Evolutionary conservation across 2,797 vertebrate genomes (phyloP).

Genomic region (Cephalopachus bancanus): DNA sequence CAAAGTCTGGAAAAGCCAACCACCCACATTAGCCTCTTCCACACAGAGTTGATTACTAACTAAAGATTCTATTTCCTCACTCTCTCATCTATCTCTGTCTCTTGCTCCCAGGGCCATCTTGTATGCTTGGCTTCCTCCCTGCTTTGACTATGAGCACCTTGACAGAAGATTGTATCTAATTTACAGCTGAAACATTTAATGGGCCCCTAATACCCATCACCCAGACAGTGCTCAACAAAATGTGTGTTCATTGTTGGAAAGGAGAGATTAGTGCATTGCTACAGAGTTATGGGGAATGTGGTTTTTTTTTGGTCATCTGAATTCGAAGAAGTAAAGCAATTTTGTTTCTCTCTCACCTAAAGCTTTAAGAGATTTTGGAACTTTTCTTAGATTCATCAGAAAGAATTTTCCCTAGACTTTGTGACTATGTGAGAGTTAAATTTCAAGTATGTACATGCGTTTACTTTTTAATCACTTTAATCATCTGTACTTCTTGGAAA

Average conservation of each 20-base stretch:
- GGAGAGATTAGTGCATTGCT: neutral
- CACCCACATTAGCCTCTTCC: neutral
- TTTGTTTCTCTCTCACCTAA: neutral
- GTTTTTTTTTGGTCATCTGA: neutral
- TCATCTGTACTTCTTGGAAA: neutral
- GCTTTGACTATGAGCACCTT: neutral
- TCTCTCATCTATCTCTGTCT: neutral
- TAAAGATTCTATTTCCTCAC: neutral
- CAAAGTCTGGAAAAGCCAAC: neutral
- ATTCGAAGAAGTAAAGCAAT: neutral
- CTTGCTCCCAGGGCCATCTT: neutral
- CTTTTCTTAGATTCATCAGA: neutral
- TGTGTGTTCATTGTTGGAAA: neutral
- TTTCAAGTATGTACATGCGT: neutral
- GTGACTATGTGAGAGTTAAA: neutral
- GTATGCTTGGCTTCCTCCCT: neutral
- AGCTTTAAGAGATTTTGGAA: neutral
- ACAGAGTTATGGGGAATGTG: neutral
- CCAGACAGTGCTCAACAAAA: neutral
- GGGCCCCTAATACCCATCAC: neutral
- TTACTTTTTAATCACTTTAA: conserved; percentile 27
- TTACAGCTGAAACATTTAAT: neutral
- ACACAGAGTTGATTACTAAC: neutral
- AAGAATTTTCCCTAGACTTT: neutral
- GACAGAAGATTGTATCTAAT: neutral